These are phyloP conservation scores for Leptopilina myrica DNA, from an alignment of 2,888 invertebrate species.

Conservation along the genomic window DNA sequence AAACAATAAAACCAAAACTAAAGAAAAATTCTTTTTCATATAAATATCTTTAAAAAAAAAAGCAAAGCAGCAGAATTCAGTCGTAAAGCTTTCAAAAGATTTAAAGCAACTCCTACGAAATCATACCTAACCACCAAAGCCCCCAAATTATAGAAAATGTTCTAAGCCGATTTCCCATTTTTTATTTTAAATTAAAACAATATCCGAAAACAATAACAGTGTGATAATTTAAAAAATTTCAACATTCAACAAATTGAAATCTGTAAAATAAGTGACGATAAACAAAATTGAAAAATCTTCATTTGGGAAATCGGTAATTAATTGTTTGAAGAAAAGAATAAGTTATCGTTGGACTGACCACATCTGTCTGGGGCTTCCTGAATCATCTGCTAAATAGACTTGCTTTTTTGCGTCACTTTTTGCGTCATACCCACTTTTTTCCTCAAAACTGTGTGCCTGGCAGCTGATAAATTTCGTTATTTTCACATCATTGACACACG, in stretches of 20 bases:
- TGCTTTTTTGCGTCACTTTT: slow-evolving; percentile 71
- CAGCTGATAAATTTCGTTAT: slow-evolving; percentile 66
- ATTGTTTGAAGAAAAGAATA: slow-evolving; percentile 41
- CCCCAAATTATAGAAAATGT: slow-evolving; percentile 40
- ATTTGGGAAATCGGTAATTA: slow-evolving; percentile 12
- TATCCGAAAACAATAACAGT: not conserved
- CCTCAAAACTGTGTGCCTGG: slow-evolving; percentile 68
- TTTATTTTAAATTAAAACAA: not conserved
- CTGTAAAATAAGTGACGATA: not conserved
- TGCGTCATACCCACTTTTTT: slow-evolving; percentile 70
- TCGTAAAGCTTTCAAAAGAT: slow-evolving; percentile 48
- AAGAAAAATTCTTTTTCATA: not conserved
- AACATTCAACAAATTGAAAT: not conserved
- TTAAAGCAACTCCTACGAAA: slow-evolving; percentile 50
- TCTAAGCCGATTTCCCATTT: slow-evolving; percentile 29
- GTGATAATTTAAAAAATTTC: not conserved
- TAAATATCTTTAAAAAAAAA: slow-evolving; percentile 44
- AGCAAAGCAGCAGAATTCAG: slow-evolving; percentile 51
- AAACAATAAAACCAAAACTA: slow-evolving; percentile 8
- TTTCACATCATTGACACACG: slow-evolving; percentile 57
- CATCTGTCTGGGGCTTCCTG: slow-evolving; percentile 72
- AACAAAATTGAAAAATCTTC: slow-evolving; percentile 43
- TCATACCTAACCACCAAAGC: slow-evolving; percentile 57
- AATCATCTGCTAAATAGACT: slow-evolving; percentile 72
- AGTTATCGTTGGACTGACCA: slow-evolving; percentile 70